Conservation (phyloP, 1,140 invertebrate genomes). For the Phocides pigmalion region DNA sequence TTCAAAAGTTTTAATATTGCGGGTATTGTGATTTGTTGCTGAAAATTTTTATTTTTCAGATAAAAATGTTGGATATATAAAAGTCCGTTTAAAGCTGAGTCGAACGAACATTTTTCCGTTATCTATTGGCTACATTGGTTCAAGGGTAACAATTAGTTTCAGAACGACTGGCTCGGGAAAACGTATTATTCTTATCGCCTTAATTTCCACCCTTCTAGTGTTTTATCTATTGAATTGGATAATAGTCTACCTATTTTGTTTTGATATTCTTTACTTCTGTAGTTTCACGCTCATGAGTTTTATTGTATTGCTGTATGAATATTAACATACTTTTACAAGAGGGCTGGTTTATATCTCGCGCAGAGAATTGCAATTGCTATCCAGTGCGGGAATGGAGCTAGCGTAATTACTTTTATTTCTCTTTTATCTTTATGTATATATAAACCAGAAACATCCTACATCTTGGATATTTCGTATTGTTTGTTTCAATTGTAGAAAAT, state of each 20-base stretch:
- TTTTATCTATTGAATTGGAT: slow-evolving; percentile 22
- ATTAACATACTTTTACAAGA: no score
- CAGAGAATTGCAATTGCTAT: no score
- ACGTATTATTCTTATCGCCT: slow-evolving; percentile 26
- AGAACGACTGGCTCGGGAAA: not conserved
- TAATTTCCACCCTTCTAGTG: slow-evolving; percentile 26
- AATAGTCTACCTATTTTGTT: slow-evolving; percentile 12
- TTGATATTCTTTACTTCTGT: not conserved
- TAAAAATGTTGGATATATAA: not conserved
- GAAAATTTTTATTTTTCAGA: not conserved
- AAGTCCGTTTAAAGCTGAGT: not conserved
- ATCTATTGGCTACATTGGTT: slow-evolving; percentile 21
- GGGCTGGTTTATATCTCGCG: no score
- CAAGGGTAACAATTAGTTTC: slow-evolving; percentile 23
- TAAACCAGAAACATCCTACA: no score
- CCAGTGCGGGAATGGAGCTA: no score
- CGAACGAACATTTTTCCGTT: slow-evolving; percentile 7
- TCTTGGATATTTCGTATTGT: no score
- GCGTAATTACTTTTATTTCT: no score
- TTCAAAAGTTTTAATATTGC: no score
- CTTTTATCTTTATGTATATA: no score
- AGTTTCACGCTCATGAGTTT: no score
- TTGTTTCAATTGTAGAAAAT: no score
- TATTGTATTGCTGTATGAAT: no score
- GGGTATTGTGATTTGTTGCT: not conserved